Evolutionary conservation across 2,888 invertebrate genomes (phyloP).

Genomic region (Nysson spinosus): DNA sequence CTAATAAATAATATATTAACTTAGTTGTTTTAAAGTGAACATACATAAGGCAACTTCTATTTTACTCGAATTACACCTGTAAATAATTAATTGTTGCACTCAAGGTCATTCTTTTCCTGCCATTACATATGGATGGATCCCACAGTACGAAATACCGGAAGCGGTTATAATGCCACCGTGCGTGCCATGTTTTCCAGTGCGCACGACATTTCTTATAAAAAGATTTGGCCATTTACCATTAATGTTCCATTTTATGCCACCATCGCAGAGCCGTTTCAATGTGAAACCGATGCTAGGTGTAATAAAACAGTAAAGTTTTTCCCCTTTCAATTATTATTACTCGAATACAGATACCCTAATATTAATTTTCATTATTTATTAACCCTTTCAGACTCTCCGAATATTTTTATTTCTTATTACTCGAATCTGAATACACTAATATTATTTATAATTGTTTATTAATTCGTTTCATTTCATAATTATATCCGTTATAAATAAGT

Average conservation of each 20-base stretch:
- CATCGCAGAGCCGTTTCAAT: slow-evolving; percentile 72
- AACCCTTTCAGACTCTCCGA: too few relatives aligned
- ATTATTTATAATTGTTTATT: background rate
- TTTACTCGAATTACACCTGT: too few relatives aligned
- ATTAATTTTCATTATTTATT: too few relatives aligned
- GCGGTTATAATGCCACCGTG: slow-evolving; percentile 70
- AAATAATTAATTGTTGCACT: too few relatives aligned
- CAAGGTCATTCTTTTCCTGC: slow-evolving; percentile 64
- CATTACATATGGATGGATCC: slow-evolving; percentile 57
- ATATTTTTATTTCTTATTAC: too few relatives aligned
- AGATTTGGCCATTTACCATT: slow-evolving; percentile 75
- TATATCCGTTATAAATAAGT: too few relatives aligned
- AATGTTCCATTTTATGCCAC: slow-evolving; percentile 76
- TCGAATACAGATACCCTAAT: background rate
- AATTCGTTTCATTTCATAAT: background rate
- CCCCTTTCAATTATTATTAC: background rate
- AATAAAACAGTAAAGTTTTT: slow-evolving; percentile 62
- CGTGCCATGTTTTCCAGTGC: slow-evolving; percentile 60
- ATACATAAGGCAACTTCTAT: too few relatives aligned
- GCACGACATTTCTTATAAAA: slow-evolving; percentile 75
- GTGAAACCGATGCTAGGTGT: slow-evolving; percentile 78
- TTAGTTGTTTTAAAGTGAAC: too few relatives aligned
- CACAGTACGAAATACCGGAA: slow-evolving; percentile 67
- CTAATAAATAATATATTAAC: too few relatives aligned
- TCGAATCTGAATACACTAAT: background rate